A percentile compares a stretch with the other conserved stretches of the same genome.
Conservation (phyloP, 2,797 vertebrate species). For the Carcharodon carcharias region DNA sequence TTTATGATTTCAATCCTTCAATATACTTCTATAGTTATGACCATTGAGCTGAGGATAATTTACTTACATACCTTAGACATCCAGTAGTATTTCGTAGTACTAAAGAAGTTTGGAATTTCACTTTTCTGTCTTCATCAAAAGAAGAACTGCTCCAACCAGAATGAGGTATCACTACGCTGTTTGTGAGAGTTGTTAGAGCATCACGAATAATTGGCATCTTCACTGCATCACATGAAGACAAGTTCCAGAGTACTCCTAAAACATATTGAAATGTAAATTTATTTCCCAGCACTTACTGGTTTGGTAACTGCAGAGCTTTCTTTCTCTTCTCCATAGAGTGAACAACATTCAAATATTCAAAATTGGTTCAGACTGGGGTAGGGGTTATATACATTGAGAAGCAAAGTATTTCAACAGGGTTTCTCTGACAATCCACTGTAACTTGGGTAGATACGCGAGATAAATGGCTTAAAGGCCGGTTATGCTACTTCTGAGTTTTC, state of each 20-base stretch:
- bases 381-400: not conserved
- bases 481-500: not conserved
- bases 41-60: not conserved
- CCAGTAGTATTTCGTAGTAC: slow-evolving; percentile 91
- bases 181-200: slow-evolving; percentile 84
- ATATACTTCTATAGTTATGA: not conserved
- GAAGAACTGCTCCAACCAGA: slow-evolving; percentile 91
- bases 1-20: not conserved
- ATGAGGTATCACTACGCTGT: slow-evolving; percentile 95
- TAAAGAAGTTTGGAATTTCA: slow-evolving; percentile 93
- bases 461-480: not conserved
- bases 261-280: not conserved
- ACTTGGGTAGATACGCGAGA: not conserved
- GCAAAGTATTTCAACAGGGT: not conserved
- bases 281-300: not conserved
- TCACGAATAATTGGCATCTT: slow-evolving; percentile 98
- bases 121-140: slow-evolving; percentile 92
- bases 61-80: slow-evolving; percentile 76
- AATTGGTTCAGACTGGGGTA: not conserved
- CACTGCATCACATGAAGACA: slow-evolving; percentile 90
- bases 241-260: slow-evolving; percentile 93
- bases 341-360: not conserved
- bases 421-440: not conserved
- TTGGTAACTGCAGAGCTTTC: not conserved
- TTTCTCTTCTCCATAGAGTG: not conserved